phyloP scores from a whole-genome alignment of 2,113 vertebrate genomes.

The Tragelaphus imberbis region DNA sequence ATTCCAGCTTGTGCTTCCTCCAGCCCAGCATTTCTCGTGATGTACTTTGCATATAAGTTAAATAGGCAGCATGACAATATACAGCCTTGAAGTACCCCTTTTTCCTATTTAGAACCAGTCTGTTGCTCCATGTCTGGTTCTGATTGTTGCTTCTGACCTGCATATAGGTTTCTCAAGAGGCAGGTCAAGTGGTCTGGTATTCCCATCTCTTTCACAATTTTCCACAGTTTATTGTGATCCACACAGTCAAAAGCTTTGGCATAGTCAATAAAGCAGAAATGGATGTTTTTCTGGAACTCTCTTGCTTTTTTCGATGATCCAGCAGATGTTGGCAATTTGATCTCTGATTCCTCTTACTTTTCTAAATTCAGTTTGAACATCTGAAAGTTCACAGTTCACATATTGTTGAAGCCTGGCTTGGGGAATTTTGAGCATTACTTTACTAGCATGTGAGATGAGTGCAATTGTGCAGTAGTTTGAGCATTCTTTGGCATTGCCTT shows the following conservation, averaged over 20 bases:
- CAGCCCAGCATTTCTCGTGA: neutral
- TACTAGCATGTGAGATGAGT: neutral
- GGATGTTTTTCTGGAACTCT: neutral
- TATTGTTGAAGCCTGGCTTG: neutral
- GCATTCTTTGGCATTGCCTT: neutral
- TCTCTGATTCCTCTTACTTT: neutral
- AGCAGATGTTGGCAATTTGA: neutral
- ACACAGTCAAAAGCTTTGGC: neutral
- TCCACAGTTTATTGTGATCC: neutral
- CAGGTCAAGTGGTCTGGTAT: neutral
- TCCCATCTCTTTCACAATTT: neutral
- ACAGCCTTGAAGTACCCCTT: neutral
- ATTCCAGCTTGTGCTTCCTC: neutral
- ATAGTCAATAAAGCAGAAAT: neutral
- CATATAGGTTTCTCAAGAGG: neutral
- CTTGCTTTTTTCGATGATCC: neutral
- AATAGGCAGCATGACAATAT: fast-evolving
- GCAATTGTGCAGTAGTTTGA: neutral
- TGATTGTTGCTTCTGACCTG: neutral
- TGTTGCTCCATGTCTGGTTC: neutral
- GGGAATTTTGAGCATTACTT: neutral
- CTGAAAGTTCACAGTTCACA: neutral
- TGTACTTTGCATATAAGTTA: neutral
- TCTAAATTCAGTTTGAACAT: neutral
- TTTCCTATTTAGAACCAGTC: neutral